Percentiles rank a stretch among this genome's conserved stretches.
Evolutionary conservation across 2,113 vertebrate species (phyloP).

Genomic region (Ranitomeya variabilis): DNA sequence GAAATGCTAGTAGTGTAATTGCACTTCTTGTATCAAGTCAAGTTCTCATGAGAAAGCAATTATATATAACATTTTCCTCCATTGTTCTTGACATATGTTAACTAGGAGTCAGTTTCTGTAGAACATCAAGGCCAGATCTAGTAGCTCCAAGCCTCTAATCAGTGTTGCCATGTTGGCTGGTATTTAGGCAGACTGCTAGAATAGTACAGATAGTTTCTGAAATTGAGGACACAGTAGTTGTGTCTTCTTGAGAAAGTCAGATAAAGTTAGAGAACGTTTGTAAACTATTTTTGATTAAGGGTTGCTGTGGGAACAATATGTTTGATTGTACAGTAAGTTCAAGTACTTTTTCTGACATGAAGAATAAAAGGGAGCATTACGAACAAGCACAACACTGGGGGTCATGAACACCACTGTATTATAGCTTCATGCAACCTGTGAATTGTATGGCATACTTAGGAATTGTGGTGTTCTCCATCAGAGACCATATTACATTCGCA

Average conservation of each 20-base stretch:
- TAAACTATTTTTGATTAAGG: neutral
- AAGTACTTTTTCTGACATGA: neutral
- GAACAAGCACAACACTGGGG: neutral
- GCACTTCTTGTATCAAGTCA: neutral
- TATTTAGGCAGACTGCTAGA: neutral
- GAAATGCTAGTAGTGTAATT: neutral
- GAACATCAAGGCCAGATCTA: neutral
- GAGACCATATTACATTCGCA: neutral
- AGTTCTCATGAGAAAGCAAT: neutral
- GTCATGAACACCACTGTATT: neutral
- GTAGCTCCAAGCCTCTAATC: neutral
- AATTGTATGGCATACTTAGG: neutral
- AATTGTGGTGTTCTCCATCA: neutral
- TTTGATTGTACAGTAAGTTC: neutral
- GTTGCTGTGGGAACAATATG: neutral
- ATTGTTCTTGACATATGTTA: constrained; percentile 4
- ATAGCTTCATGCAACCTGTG: neutral
- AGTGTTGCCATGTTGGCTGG: neutral
- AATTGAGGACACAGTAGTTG: neutral
- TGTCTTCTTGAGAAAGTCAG: neutral
- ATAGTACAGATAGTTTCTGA: neutral
- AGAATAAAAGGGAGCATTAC: neutral
- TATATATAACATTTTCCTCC: neutral
- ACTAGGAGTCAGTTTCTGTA: neutral
- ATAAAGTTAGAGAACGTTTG: neutral